Evolutionary conservation across 2,113 vertebrate genomes (phyloP), one percentile per base, ranked within the genome.

Genomic region (Sula dactylatra): DNA sequence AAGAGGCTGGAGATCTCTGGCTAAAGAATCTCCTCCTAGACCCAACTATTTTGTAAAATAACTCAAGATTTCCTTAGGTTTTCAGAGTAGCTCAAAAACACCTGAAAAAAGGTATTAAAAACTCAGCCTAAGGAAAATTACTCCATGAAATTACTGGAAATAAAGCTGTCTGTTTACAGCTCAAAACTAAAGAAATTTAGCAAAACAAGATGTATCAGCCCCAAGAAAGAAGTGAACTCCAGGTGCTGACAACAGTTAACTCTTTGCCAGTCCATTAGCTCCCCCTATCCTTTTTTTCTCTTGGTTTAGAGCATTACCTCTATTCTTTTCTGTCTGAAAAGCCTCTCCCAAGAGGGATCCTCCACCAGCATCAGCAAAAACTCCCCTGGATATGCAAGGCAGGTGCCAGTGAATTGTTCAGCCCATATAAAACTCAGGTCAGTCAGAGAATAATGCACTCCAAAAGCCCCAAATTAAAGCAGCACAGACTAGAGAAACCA

Each of bases 221-320:
- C 34, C 29, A 78, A 59, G 18, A 59, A 52, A 65, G 9, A 38
- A 21, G 32, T 8, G 5, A 84, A 4, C 1, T 67, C 24, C 29
- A 74, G 17, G 8, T 64, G 29, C 16, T 71, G 29, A 47, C 26
- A 91, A 47, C 11, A 32, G 25, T 26, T 52, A 4, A 16, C 12
- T 78, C 24, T 19, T 59, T 61, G 15, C 7, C 20, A 78, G 19
- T 31, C 16, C 32, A 65, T 85, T n/a, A 49, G 7, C 29, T 7
- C 73, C 7, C 5, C 4, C 5, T n/a, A 10, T 45, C 3, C 0
- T 24, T 74, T 55, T 47, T 47, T 36, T 11, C 2, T 27, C 29
- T 59, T 81, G 8, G 7, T 71, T 94, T 69, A 56, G 32, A 91
- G 40, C 13, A 22, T 74, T 84, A 11, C 1, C 11, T 73, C 9